Evolutionary conservation across 35 echinoderm and acorn worm species (phyloP).

Genomic region (Heliocidaris tuberculata): DNA sequence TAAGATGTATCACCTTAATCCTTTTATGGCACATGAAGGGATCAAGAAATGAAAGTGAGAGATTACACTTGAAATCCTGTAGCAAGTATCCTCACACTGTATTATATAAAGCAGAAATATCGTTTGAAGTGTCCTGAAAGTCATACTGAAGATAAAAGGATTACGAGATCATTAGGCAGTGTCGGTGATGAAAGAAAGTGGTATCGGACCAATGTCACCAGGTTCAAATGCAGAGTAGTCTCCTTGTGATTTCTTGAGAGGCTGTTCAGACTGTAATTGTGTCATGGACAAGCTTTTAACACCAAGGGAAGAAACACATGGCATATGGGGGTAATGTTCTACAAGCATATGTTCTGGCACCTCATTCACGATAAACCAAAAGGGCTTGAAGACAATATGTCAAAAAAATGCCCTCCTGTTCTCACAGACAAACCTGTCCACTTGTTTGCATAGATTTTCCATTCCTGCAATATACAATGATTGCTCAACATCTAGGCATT

Average conservation of each 20-base stretch:
- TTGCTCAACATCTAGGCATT: neutral
- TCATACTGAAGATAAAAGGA: neutral
- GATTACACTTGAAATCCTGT: neutral
- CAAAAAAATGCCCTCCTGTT: neutral
- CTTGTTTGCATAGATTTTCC: neutral
- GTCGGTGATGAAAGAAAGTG: neutral
- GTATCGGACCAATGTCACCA: neutral
- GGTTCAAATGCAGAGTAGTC: neutral
- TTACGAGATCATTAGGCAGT: neutral
- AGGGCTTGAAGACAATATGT: neutral
- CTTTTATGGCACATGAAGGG: too few species aligned
- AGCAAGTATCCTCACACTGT: too few species aligned
- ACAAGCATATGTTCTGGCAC: neutral
- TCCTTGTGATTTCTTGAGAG: neutral
- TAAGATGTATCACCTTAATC: too few species aligned
- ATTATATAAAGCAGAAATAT: neutral
- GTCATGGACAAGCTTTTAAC: neutral
- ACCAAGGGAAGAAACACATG: neutral
- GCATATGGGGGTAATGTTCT: neutral
- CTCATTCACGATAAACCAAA: neutral
- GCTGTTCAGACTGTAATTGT: neutral
- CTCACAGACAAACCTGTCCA: neutral
- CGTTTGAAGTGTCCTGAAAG: neutral
- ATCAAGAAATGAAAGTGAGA: neutral
- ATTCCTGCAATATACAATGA: neutral